Percentiles rank a stretch among this genome's conserved stretches.
Evolutionary conservation across 2,888 invertebrate species (phyloP).

Genomic region (Perizoma flavofasciatum): DNA sequence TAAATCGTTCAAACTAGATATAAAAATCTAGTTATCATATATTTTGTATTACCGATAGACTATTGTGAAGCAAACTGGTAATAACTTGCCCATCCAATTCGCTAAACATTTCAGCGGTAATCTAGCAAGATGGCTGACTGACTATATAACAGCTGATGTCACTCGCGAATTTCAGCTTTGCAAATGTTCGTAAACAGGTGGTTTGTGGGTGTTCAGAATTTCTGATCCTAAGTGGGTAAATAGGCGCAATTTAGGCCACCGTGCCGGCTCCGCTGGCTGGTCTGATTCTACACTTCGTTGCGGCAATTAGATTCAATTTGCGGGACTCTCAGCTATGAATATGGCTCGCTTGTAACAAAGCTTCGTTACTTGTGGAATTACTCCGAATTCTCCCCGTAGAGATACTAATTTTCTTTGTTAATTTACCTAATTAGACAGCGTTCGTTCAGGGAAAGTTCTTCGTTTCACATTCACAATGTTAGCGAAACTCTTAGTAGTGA

Average conservation of each 20-base stretch:
- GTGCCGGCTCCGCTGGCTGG: conserved; percentile 58
- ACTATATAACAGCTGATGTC: conserved; percentile 58
- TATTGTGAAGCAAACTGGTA: conserved; percentile 25
- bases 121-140: conserved; percentile 44
- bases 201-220: conserved; percentile 69
- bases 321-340: conserved; percentile 66
- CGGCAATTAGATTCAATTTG: conserved; percentile 82
- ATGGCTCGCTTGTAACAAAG: conserved; percentile 68
- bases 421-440: conserved; percentile 50
- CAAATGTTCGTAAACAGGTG: conserved; percentile 76
- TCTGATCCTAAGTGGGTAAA: conserved; percentile 76
- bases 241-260: conserved; percentile 77
- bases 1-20: conserved; percentile 2
- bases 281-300: conserved; percentile 82
- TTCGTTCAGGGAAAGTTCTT: conserved; percentile 45
- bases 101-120: conserved; percentile 37
- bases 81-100: conserved; percentile 35
- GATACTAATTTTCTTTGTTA: conserved; percentile 51
- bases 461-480: conserved; percentile 26
- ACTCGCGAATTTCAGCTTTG: conserved; percentile 54
- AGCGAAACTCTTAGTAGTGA: conserved; percentile 28
- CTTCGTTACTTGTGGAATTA: conserved; percentile 67
- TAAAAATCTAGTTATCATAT: conserved; percentile 24
- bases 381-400: conserved; percentile 49
- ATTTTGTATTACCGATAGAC: conserved; percentile 22